Percentiles rank a stretch among this genome's conserved stretches.
These are phyloP conservation scores for Centropus unirufus DNA, from an alignment of 2,113 vertebrate species.

Conservation along the genomic window DNA sequence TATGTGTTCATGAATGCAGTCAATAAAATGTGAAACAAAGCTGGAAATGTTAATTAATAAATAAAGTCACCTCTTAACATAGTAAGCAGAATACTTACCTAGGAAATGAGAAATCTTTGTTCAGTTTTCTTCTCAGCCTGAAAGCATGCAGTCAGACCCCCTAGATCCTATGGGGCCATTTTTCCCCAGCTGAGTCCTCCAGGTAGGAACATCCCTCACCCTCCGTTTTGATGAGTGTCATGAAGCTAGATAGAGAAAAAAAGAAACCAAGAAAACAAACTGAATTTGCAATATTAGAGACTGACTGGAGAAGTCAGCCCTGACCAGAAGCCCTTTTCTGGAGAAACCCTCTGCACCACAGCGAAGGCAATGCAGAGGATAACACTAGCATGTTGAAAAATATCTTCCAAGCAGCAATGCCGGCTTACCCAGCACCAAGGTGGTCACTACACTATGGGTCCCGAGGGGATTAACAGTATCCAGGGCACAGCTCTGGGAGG, in stretches of 20 bases:
- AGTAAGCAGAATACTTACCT: background rate
- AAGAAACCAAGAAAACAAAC: too few relatives aligned
- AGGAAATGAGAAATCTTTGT: background rate
- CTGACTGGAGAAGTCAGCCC: background rate
- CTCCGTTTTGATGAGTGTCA: background rate
- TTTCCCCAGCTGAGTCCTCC: background rate
- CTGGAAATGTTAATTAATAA: background rate
- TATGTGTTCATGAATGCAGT: background rate
- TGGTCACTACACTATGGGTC: background rate
- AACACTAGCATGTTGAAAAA: background rate
- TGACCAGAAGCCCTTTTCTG: background rate
- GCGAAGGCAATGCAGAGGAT: background rate
- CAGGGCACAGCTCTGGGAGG: background rate
- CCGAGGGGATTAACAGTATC: background rate
- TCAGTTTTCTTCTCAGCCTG: background rate
- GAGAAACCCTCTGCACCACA: background rate
- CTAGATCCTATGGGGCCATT: accelerated
- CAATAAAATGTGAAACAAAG: background rate
- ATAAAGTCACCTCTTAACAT: background rate
- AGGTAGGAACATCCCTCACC: background rate
- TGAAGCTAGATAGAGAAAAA: background rate
- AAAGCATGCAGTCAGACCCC: background rate
- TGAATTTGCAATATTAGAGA: background rate
- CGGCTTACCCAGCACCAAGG: background rate
- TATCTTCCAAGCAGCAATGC: background rate